Evolutionary conservation across 2,797 vertebrate species (phyloP).

Genomic region (Octomys mimax): DNA sequence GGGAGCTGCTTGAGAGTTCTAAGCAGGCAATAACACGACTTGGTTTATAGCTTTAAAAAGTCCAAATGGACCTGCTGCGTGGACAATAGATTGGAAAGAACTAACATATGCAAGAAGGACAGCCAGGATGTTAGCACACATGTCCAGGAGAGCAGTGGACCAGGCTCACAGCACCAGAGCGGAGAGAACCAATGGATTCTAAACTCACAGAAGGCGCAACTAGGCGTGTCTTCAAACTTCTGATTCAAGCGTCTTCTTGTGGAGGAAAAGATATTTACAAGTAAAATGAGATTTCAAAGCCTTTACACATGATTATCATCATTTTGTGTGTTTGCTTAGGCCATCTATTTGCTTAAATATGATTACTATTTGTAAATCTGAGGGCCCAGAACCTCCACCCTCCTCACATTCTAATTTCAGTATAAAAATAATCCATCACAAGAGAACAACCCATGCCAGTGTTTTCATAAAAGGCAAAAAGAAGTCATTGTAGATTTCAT

Average conservation of each 20-base stretch:
- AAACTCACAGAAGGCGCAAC: background rate
- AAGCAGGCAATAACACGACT: background rate
- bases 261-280: background rate
- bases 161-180: background rate
- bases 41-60: background rate
- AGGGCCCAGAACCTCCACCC: background rate
- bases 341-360: conserved; percentile 7
- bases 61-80: background rate
- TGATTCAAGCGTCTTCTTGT: background rate
- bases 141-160: background rate
- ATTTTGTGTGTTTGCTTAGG: conserved; percentile 31
- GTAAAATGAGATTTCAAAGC: conserved; percentile 2
- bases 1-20: background rate
- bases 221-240: background rate
- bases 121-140: fast-evolving
- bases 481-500: background rate
- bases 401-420: background rate
- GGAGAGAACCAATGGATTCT: background rate
- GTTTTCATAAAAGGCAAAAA: conserved; percentile 63
- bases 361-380: conserved; percentile 54
- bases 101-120: background rate
- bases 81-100: background rate
- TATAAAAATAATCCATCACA: conserved; percentile 43
- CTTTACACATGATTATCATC: background rate
- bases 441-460: conserved; percentile 6